These are phyloP conservation scores for Nomia melanderi DNA, from an alignment of 1,140 invertebrate genomes.

Conservation along the genomic window DNA sequence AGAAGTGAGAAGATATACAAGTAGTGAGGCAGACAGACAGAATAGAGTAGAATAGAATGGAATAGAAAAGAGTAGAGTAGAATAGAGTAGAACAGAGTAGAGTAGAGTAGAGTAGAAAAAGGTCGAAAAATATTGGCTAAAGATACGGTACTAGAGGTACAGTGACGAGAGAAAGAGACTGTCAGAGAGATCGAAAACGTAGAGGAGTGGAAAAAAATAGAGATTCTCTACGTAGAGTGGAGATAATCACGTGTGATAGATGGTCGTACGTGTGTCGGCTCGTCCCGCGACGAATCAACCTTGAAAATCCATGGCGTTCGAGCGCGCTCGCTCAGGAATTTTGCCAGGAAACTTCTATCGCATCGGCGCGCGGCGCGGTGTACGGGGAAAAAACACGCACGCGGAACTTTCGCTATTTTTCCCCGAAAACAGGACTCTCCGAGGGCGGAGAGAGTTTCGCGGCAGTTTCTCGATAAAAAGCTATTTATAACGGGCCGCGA, in stretches of 20 bases:
- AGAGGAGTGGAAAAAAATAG: conserved; percentile 2
- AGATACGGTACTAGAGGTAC: conserved; percentile 15
- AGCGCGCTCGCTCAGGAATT: conserved; percentile 17
- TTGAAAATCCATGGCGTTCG: conserved; percentile 15
- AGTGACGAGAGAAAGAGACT: conserved; percentile 29
- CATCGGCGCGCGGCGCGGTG: not conserved
- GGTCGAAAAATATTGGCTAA: conserved; percentile 51
- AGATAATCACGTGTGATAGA: conserved; percentile 22
- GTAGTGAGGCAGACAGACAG: conserved; percentile 9
- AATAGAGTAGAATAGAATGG: too few species aligned
- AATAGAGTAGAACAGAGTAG: too few species aligned
- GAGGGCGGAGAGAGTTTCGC: not conserved
- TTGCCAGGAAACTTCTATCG: conserved; percentile 18
- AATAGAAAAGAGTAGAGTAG: too few species aligned
- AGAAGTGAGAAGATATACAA: conserved; percentile 44
- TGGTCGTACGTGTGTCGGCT: conserved; percentile 14
- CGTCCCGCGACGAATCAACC: conserved; percentile 37
- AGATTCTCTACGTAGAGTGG: conserved; percentile 26
- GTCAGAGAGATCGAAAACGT: conserved; percentile 42
- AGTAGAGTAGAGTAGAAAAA: too few species aligned
- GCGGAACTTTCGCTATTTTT: conserved; percentile 15
- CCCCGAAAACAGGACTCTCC: not conserved
- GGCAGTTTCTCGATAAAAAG: not conserved
- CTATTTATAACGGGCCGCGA: not conserved
- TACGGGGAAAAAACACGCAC: not conserved